Percentiles rank a stretch among this genome's conserved stretches.
Evolutionary conservation across 2,113 vertebrate species (phyloP).

Genomic region (human (Homo sapiens)): GRCh38 chr2:12829501-12830000

Average conservation of each 20-base stretch:
- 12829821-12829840: not conserved
- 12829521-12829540: not conserved
- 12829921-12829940: not conserved
- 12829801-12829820: not conserved
- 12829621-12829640: not conserved
- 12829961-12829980: not conserved
- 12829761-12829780: not conserved
- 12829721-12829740: not conserved
- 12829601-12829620: not conserved
- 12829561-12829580: not conserved
- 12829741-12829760: not conserved
- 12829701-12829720: not conserved
- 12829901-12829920: not conserved
- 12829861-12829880: not conserved
- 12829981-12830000: not conserved
- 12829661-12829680: not conserved
- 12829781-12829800: not conserved
- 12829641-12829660: not conserved
- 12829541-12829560: no score
- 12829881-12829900: not conserved
- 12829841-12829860: not conserved
- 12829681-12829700: not conserved
- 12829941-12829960: not conserved
- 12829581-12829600: not conserved
- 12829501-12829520: not conserved